Base-by-base conservation (phyloP, 2,888 invertebrate species). In the Brassicogethes aeneus region DNA sequence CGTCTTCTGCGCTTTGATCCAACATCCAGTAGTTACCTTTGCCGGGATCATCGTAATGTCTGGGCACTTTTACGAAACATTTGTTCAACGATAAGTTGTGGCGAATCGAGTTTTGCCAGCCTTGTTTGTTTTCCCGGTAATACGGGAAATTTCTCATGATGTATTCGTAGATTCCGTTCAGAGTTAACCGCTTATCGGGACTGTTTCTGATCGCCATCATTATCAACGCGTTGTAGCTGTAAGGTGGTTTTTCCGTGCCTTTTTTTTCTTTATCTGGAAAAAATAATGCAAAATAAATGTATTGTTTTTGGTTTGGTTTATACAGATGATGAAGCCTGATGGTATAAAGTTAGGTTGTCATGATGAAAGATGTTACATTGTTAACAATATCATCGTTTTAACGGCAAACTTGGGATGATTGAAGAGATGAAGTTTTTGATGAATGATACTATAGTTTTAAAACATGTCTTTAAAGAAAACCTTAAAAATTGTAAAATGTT, bases 1-100 rank as follows among this genome's bases (percentile, higher is more conserved):
- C 96, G 57, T 97, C 97, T 61, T 97, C 96, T 32, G 91, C 87
- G 30, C 90, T 90, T 2, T 95, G 90, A 65, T 99, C 97, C 56
- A 97, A 67, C 95, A 96, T 97, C 97, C 97, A 99, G 70, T 97
- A 97, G 70, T 97, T 97, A 1, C 97, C 97, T 65, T 99, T 99
- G 1, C 97, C 97, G 0, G 97, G 97, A 64, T 99, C 97, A 69
- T 99, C 96, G 71, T 97, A 99, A 61, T 94, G 94, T n/a, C 99
- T 75, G 1, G 94, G 93, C 34, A 93, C 91, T 73, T 97, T 97
- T 17, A 99, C 92, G 68, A 99, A 99, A 64, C 96, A 97, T 71
- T 97, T 97, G 72, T 99, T 99, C 60, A 99, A 72, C 55, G 92
- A 92, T 10, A 99, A 73, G 65, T 99, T 99, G 70, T 99, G 97